These are phyloP conservation scores for Taphrorychus bicolor DNA, from an alignment of 2,888 invertebrate species.

Conservation along the genomic window DNA sequence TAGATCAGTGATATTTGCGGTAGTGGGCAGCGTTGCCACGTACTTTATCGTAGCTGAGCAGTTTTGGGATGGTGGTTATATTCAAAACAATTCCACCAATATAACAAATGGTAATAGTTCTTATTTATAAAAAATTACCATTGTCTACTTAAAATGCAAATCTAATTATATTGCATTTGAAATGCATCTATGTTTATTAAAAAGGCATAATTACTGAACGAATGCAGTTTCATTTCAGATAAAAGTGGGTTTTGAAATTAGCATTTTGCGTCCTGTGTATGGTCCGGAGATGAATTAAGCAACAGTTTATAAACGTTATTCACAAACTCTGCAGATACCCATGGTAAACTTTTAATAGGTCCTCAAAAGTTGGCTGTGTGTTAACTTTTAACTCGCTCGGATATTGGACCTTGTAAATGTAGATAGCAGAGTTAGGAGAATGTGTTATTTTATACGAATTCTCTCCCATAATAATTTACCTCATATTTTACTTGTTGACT, in stretches of 20 bases:
- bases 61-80: conserved; percentile 32
- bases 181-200: too few relatives aligned
- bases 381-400: conserved; percentile 3
- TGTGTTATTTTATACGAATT: not conserved
- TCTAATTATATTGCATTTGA: too few relatives aligned
- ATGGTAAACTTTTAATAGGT: conserved; percentile 4
- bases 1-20: conserved; percentile 21
- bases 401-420: not conserved
- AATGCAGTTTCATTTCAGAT: not conserved
- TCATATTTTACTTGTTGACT: not conserved
- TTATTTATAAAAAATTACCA: not conserved
- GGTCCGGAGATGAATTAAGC: not conserved
- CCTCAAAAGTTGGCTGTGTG: not conserved
- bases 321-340: not conserved
- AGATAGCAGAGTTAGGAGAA: not conserved
- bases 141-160: too few relatives aligned
- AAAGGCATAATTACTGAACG: too few relatives aligned
- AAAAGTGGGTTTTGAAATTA: not conserved
- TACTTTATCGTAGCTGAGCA: conserved; percentile 34
- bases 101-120: not conserved
- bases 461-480: not conserved
- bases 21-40: conserved; percentile 32
- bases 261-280: not conserved
- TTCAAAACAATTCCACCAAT: too few relatives aligned
- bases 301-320: not conserved